Conservation (phyloP, 2,888 invertebrate genomes). For the Archaeoteleia sp. region DNA sequence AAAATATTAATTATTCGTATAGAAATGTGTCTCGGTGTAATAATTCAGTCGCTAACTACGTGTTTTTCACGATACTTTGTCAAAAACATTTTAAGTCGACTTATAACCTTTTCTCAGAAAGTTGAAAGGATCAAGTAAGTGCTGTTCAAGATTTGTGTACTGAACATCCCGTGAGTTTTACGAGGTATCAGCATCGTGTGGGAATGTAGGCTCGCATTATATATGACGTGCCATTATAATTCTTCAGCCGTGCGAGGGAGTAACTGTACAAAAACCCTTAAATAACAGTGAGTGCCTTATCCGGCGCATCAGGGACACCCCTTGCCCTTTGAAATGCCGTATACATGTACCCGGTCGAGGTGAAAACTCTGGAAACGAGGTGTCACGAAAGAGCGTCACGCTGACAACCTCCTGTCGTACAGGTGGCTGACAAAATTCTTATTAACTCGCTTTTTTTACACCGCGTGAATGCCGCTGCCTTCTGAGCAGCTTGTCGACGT, state of each 20-base stretch:
- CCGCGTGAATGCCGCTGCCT: constrained; percentile 38
- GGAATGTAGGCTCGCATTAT: constrained; percentile 52
- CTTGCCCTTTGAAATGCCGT: constrained; percentile 14
- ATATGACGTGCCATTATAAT: constrained; percentile 66
- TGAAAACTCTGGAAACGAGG: constrained; percentile 45
- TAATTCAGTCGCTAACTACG: too few relatives aligned
- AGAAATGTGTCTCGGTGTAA: too few relatives aligned
- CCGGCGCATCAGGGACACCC: constrained; percentile 47
- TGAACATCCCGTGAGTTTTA: constrained; percentile 20
- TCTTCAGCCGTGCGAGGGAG: constrained; percentile 63
- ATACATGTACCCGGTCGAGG: constrained; percentile 21
- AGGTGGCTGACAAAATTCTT: constrained; percentile 49
- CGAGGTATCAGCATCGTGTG: constrained; percentile 36
- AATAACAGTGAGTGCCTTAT: constrained; percentile 41
- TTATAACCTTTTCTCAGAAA: constrained; percentile 30
- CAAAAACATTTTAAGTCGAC: too few relatives aligned
- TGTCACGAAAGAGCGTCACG: constrained; percentile 46
- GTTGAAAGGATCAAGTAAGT: constrained; percentile 21
- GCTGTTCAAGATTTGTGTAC: constrained; percentile 10
- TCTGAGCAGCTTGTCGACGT: constrained; percentile 46
- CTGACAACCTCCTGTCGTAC: constrained; percentile 47
- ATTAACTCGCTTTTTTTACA: constrained; percentile 41
- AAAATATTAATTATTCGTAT: too few relatives aligned
- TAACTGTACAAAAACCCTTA: constrained; percentile 67
- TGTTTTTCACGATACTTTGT: too few relatives aligned